Evolutionary conservation across 2,797 vertebrate species (phyloP), one percentile per base, ranked within the genome.

Genomic region (Enteromius mattozi): DNA sequence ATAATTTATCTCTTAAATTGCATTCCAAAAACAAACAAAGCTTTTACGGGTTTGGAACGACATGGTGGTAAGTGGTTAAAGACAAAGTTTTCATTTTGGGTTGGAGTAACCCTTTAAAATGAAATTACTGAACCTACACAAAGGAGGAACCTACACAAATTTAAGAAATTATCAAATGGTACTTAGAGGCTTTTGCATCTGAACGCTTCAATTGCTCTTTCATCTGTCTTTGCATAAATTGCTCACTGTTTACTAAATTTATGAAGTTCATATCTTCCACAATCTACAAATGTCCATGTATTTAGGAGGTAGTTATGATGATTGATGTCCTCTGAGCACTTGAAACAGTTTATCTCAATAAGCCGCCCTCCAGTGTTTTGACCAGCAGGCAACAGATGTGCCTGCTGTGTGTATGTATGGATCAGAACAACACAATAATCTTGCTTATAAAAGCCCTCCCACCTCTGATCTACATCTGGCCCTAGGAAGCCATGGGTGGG

Each of bases 381-480:
- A 63, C 40, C 68, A 85, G 80, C 81, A 88, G 80, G 87, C 72
- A 79, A 82, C 87, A 90, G 89, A 87, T 91, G 89, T 87, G 86
- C 82, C 45, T 59, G 74, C 76, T 59, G 61, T 74, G 59, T 77
- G n/a, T 47, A 12, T 84, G n/a, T 61, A 85, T 27, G 80, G 83
- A 88, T 86, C 83, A 87, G 77, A 80, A 85, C 70, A 65, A 59
- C 30, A 84, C 47, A 90, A 78, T 86, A 16, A 4, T 78, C 40
- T 81, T 70, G 21, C 79, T 78, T 76, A 82, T 71, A 54, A 81
- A 85, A 86, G 70, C 78, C 85, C 42, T 45, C 45, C 85, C 68
- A 35, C 72, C 72, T 59, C 21, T 72, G 45, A 65, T 80, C 74
- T 85, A 81, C 90, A 91, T 86, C 91, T 89, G 89, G 81, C 54